phyloP scores from a whole-genome alignment of 2,113 vertebrate species.

The Ancistrus triradiatus region DNA sequence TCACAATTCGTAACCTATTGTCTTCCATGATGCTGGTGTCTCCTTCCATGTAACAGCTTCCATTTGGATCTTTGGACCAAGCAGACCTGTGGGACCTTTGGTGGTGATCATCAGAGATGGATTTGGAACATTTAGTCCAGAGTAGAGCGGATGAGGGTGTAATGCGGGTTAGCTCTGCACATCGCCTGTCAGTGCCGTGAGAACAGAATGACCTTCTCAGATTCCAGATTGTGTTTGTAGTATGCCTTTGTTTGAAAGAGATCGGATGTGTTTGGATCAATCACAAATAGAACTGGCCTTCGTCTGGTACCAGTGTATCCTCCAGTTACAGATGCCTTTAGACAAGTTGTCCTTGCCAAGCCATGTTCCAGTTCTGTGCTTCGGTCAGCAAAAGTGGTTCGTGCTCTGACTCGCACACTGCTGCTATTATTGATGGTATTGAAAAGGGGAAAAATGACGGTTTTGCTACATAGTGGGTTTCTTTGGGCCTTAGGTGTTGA shows the following conservation, averaged over 20 bases:
- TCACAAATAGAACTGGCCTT: conserved; percentile 5
- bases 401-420: too few species aligned
- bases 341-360: too few species aligned
- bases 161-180: conserved; percentile 28
- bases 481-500: too few species aligned
- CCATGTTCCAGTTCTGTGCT: too few species aligned
- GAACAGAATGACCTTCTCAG: conserved; percentile 4
- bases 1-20: conserved; percentile 32
- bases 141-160: conserved; percentile 36
- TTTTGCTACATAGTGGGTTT: too few species aligned
- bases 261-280: not conserved
- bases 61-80: conserved; percentile 19
- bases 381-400: too few species aligned
- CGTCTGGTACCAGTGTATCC: conserved; percentile 22
- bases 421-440: too few species aligned
- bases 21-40: conserved; percentile 23
- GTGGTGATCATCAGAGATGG: not conserved
- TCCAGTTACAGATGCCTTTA: too few species aligned
- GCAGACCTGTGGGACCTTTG: conserved; percentile 16
- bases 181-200: conserved; percentile 27
- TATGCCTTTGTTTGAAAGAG: not conserved
- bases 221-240: conserved; percentile 18
- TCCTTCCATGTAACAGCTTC: conserved; percentile 20
- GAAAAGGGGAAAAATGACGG: too few species aligned
- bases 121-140: conserved; percentile 8